phyloP scores from a whole-genome alignment of 2,113 vertebrate genomes.

The Podilymbus podiceps region DNA sequence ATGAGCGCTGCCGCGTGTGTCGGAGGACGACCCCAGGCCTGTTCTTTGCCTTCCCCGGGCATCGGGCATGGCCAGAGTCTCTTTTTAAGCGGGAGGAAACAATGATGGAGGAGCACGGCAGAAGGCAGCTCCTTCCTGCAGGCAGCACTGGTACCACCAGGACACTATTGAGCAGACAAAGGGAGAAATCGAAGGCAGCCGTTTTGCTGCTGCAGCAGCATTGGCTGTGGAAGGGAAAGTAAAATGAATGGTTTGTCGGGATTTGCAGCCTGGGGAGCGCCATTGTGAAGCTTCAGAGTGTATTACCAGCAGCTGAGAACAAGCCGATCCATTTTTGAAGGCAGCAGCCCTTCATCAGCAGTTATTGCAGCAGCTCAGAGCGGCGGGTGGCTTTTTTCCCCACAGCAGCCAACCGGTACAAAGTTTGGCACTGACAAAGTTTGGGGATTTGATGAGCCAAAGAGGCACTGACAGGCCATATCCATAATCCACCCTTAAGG shows the following conservation, averaged over 20 bases:
- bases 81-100: not conserved
- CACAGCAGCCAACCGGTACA: not conserved
- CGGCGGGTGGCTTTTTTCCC: not conserved
- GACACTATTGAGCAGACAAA: not conserved
- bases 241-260: not conserved
- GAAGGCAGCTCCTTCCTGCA: not conserved
- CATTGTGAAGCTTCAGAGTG: not conserved
- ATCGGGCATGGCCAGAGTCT: fast-evolving
- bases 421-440: not conserved
- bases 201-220: not conserved
- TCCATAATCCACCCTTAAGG: fast-evolving
- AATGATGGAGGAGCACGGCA: not conserved
- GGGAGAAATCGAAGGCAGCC: not conserved
- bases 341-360: constrained; percentile 8
- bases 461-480: not conserved
- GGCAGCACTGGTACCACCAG: not conserved
- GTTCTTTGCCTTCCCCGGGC: not conserved
- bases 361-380: not conserved
- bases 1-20: not conserved
- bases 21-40: not conserved
- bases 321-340: not conserved
- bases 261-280: not conserved
- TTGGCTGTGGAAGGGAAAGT: not conserved
- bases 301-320: not conserved
- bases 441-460: not conserved